Percentiles rank a stretch among this genome's conserved stretches.
phyloP scores from a whole-genome alignment of 2,797 vertebrate species.

The Sebastes iracundus region DNA sequence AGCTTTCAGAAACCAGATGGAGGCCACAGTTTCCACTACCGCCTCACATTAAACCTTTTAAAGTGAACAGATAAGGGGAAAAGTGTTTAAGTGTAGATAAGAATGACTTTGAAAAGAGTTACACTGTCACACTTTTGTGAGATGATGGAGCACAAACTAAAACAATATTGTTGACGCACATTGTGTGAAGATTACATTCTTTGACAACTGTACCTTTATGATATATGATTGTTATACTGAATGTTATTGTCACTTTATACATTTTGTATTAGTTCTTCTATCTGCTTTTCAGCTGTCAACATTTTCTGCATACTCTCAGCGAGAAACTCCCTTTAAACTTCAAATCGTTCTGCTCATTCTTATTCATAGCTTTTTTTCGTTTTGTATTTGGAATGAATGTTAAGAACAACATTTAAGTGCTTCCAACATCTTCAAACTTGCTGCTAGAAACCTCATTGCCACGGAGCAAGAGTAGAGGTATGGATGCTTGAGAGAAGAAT shows the following conservation, averaged over 20 bases:
- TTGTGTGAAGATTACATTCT: not conserved
- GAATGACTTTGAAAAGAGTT: not conserved
- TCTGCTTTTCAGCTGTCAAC: not conserved
- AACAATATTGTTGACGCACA: not conserved
- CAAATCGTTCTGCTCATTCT: not conserved
- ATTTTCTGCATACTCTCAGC: not conserved
- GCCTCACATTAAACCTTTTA: not conserved
- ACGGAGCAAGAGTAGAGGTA: not conserved
- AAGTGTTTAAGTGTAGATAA: not conserved
- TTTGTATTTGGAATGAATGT: not conserved
- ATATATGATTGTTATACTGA: too few relatives aligned
- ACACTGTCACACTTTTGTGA: not conserved
- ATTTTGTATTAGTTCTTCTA: not conserved
- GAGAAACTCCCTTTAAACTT: not conserved
- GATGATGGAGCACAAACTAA: not conserved
- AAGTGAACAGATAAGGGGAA: not conserved
- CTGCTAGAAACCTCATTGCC: not conserved
- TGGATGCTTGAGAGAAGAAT: not conserved
- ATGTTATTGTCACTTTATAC: not conserved
- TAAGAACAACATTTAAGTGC: not conserved
- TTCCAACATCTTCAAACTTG: not conserved
- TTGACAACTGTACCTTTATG: not conserved
- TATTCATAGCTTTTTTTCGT: not conserved
- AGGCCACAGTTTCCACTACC: constrained; percentile 20
- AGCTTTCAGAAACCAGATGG: constrained; percentile 61